These are phyloP conservation scores for Thalassophryne amazonica DNA, from an alignment of 2,797 vertebrate species.

Conservation along the genomic window DNA sequence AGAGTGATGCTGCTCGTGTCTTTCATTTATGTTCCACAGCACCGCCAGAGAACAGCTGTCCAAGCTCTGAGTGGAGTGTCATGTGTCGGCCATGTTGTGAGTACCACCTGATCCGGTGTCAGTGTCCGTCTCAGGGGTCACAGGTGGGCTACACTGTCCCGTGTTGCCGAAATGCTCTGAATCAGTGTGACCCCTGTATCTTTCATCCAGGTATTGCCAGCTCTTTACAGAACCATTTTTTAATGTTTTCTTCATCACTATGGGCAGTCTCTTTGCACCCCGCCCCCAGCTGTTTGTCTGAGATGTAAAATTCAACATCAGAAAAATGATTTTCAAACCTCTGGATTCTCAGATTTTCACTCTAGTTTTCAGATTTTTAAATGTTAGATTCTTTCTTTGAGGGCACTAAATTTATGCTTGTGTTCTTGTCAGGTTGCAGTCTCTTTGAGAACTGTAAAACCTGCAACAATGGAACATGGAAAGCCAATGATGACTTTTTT, in stretches of 20 bases:
- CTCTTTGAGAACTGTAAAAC: conserved; percentile 93
- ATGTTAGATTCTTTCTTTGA: not conserved
- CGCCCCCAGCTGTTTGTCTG: too few species aligned
- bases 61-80: conserved; percentile 86
- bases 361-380: not conserved
- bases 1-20: not conserved
- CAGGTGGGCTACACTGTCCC: conserved; percentile 90
- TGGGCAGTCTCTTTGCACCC: too few species aligned
- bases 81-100: conserved; percentile 93
- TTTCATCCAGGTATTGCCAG: conserved; percentile 85
- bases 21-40: conserved; percentile 69
- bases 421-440: conserved; percentile 79
- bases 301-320: too few species aligned
- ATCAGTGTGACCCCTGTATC: conserved; percentile 91
- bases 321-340: too few species aligned
- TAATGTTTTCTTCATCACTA: too few species aligned
- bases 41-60: conserved; percentile 82
- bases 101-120: conserved; percentile 85
- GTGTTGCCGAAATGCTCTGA: conserved; percentile 89
- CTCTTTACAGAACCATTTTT: not conserved
- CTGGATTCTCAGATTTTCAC: too few species aligned
- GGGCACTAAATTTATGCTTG: not conserved
- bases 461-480: conserved; percentile 91
- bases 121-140: conserved; percentile 82
- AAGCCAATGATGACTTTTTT: conserved; percentile 87